A percentile compares a stretch with the other conserved stretches of the same genome.
Evolutionary conservation across 2,113 vertebrate genomes (phyloP).

Genomic region (Ondatra zibethicus): DNA sequence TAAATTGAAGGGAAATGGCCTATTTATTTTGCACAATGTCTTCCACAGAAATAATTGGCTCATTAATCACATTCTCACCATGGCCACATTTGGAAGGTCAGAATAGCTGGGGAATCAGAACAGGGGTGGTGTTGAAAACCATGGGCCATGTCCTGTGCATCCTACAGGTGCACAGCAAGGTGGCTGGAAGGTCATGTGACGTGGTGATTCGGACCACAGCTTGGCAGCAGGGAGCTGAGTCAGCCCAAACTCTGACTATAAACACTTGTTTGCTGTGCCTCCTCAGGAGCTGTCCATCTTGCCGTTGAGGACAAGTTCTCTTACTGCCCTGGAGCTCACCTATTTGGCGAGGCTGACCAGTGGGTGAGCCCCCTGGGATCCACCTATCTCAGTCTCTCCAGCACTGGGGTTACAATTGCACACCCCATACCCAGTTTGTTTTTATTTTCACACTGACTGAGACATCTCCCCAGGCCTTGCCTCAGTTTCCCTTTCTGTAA

Average conservation of each 20-base stretch:
- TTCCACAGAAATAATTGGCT: slow-evolving; percentile 85
- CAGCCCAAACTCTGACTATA: background rate
- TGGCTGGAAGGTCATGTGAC: background rate
- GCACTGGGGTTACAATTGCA: background rate
- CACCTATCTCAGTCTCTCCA: no score
- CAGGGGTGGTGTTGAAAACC: background rate
- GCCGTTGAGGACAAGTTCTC: background rate
- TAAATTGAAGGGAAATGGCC: slow-evolving; percentile 81
- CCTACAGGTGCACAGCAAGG: background rate
- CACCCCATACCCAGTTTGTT: background rate
- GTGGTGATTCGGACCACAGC: background rate
- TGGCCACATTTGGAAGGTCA: slow-evolving; percentile 84
- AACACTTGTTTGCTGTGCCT: background rate
- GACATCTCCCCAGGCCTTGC: background rate
- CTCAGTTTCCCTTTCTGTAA: background rate
- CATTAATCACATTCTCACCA: slow-evolving; percentile 84
- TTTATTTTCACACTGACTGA: background rate
- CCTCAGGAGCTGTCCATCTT: background rate
- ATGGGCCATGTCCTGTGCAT: background rate
- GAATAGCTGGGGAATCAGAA: slow-evolving; percentile 68
- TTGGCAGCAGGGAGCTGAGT: background rate
- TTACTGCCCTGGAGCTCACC: background rate
- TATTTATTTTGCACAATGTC: slow-evolving; percentile 84
- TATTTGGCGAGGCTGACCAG: background rate
- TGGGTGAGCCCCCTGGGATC: no score